These are phyloP conservation scores for Sicus ferrugineus DNA, from an alignment of 2,888 invertebrate genomes.

Conservation along the genomic window DNA sequence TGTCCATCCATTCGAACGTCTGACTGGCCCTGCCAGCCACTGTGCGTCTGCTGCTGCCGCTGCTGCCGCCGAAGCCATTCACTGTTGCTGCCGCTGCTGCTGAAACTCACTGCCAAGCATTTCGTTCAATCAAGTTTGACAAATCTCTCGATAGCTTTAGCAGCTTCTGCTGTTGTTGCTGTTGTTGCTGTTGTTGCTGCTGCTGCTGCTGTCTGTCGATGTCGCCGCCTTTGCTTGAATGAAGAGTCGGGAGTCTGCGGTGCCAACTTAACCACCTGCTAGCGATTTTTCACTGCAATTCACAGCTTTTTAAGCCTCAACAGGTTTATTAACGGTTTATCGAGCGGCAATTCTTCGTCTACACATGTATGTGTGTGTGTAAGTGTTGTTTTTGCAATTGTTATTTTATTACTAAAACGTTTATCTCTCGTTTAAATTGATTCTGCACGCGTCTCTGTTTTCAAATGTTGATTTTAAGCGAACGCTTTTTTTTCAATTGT, in stretches of 20 bases:
- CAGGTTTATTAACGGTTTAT: neutral
- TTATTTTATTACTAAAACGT: neutral
- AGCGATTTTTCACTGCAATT: neutral
- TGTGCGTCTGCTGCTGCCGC: neutral
- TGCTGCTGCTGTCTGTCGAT: neutral
- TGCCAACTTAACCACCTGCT: conserved; percentile 4
- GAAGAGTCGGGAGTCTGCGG: neutral
- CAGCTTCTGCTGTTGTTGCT: no score
- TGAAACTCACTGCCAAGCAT: neutral
- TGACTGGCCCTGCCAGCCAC: neutral
- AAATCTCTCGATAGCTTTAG: neutral
- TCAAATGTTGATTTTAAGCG: neutral
- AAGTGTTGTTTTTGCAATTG: neutral
- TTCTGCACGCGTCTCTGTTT: neutral
- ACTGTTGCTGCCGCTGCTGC: neutral
- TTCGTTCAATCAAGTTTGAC: neutral
- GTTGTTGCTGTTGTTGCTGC: neutral
- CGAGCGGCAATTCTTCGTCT: neutral
- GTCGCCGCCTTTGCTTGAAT: neutral
- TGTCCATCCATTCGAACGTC: neutral
- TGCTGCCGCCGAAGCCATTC: neutral
- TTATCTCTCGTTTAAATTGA: neutral
- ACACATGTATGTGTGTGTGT: neutral
- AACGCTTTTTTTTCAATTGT: neutral
- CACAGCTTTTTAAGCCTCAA: neutral